These are phyloP conservation scores for Ochlodes sylvanus DNA, from an alignment of 2,888 invertebrate species.

Conservation along the genomic window DNA sequence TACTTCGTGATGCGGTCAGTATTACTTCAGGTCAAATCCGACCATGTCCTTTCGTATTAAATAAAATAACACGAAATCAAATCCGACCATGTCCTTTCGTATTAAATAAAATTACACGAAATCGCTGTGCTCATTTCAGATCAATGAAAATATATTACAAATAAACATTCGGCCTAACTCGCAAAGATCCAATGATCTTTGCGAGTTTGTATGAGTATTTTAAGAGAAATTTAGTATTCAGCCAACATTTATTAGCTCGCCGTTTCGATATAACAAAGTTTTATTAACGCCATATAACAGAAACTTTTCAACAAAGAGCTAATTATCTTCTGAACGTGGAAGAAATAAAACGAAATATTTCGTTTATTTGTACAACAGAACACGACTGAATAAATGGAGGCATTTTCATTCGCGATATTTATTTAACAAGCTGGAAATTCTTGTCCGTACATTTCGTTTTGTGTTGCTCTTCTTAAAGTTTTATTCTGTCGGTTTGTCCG, in stretches of 20 bases:
- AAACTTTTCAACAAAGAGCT: conserved; percentile 14
- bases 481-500: conserved; percentile 26
- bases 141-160: too few relatives aligned
- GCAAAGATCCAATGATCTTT: too few relatives aligned
- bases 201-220: too few relatives aligned
- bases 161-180: too few relatives aligned
- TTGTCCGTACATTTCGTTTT: conserved; percentile 28
- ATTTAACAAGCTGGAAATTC: conserved; percentile 35
- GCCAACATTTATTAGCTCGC: neutral
- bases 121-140: too few relatives aligned
- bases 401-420: conserved; percentile 26
- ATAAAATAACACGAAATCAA: too few relatives aligned
- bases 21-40: too few relatives aligned
- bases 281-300: conserved; percentile 1
- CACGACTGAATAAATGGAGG: conserved; percentile 10
- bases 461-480: conserved; percentile 32
- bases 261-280: neutral
- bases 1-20: too few relatives aligned
- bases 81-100: too few relatives aligned
- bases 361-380: conserved; percentile 28
- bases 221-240: neutral
- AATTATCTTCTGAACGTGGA: conserved; percentile 14
- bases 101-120: too few relatives aligned
- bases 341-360: conserved; percentile 25
- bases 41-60: too few relatives aligned